Percentiles rank a stretch among this genome's conserved stretches.
Conservation (phyloP, 2,113 vertebrate species). For the Ceratotherium simum region DNA sequence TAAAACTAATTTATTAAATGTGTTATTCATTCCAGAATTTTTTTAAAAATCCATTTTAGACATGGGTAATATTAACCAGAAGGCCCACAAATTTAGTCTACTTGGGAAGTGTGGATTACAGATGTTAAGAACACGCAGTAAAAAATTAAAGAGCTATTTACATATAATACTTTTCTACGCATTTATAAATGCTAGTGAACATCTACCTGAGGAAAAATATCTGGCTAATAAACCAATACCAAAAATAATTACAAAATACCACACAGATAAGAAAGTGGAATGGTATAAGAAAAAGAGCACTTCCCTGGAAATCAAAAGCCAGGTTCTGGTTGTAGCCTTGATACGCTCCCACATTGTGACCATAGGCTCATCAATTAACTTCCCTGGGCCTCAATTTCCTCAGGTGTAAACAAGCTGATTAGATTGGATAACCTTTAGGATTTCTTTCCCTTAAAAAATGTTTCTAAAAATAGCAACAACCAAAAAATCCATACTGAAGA, state of each 20-base stretch:
- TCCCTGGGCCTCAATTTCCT: background rate
- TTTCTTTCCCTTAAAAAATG: constrained; percentile 63
- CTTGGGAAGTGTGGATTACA: background rate
- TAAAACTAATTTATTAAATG: constrained; percentile 50
- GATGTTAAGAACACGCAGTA: constrained; percentile 49
- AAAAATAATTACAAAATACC: background rate
- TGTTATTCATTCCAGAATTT: constrained; percentile 42
- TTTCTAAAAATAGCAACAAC: constrained; percentile 30
- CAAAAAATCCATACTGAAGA: background rate
- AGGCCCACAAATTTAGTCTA: constrained; percentile 13
- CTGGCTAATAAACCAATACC: constrained; percentile 19
- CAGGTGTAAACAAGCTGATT: constrained; percentile 45
- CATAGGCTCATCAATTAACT: background rate
- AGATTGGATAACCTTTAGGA: background rate
- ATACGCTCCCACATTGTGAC: background rate
- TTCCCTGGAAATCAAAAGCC: background rate
- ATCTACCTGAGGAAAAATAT: constrained; percentile 15
- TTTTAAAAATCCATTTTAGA: constrained; percentile 43
- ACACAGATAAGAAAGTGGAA: background rate
- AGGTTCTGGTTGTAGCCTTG: background rate
- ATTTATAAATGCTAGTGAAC: constrained; percentile 48
- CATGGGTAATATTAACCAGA: constrained; percentile 15
- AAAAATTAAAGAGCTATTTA: constrained; percentile 42
- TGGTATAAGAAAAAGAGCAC: background rate
- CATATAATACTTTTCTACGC: background rate